Evolutionary conservation across 2,888 invertebrate genomes (phyloP).

Genomic region (Diloba caeruleocephala): DNA sequence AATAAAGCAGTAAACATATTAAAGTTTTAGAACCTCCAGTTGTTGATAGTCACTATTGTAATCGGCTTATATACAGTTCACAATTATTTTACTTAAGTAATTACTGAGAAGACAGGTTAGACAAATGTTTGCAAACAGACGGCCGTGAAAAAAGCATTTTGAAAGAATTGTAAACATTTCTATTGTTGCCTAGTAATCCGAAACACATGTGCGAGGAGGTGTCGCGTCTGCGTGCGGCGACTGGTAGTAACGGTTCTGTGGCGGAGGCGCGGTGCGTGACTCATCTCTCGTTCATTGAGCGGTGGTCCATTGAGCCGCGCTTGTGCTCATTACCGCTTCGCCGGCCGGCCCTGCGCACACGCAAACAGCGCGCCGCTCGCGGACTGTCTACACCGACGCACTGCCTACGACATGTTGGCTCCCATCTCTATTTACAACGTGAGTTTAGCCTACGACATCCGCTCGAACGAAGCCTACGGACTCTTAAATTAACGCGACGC

Average conservation of each 20-base stretch:
- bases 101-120: constrained; percentile 37
- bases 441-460: constrained; percentile 85
- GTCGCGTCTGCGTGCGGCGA: constrained; percentile 73
- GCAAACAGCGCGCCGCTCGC: constrained; percentile 84
- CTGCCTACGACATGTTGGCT: constrained; percentile 80
- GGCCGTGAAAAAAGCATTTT: constrained; percentile 37
- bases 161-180: constrained; percentile 38
- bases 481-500: constrained; percentile 57
- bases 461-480: constrained; percentile 66
- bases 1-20: neutral
- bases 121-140: constrained; percentile 65
- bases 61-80: constrained; percentile 22
- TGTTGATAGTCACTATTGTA: constrained; percentile 11
- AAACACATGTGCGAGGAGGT: constrained; percentile 69
- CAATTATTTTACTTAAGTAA: constrained; percentile 6
- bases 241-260: constrained; percentile 80
- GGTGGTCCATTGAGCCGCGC: constrained; percentile 85
- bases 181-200: constrained; percentile 65
- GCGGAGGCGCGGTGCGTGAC: constrained; percentile 85
- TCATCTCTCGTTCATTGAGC: constrained; percentile 82
- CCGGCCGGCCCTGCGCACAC: constrained; percentile 88
- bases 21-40: neutral
- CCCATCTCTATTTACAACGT: constrained; percentile 81
- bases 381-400: constrained; percentile 76
- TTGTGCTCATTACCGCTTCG: constrained; percentile 86